Percentiles rank a stretch among this genome's conserved stretches.
These are phyloP conservation scores for Cololabis saira DNA, from an alignment of 2,113 vertebrate genomes.

Conservation along the genomic window DNA sequence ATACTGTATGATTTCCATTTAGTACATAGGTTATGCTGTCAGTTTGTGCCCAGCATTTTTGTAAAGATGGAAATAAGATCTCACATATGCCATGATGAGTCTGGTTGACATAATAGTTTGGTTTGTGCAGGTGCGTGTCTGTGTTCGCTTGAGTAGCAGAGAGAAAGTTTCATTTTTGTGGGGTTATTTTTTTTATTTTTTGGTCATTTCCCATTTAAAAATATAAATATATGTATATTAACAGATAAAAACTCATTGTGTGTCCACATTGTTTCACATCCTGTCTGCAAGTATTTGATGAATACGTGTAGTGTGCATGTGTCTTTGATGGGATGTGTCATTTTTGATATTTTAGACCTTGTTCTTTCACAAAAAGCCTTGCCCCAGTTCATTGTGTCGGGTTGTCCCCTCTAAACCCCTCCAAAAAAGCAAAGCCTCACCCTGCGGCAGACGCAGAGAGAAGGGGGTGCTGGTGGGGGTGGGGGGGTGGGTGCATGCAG, in stretches of 20 bases:
- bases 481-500: conserved; percentile 34
- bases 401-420: conserved; percentile 45
- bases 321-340: background rate
- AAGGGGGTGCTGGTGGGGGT: conserved; percentile 17
- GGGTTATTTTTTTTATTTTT: conserved; percentile 12
- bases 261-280: background rate
- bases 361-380: conserved; percentile 55
- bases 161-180: conserved; percentile 17
- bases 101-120: conserved; percentile 81
- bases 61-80: conserved; percentile 82
- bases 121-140: conserved; percentile 24
- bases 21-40: conserved; percentile 83
- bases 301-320: background rate
- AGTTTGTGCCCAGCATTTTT: conserved; percentile 79
- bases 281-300: background rate
- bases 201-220: no score
- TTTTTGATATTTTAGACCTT: conserved; percentile 28
- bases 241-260: conserved; percentile 2
- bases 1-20: conserved; percentile 84
- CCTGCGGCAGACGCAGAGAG: conserved; percentile 30
- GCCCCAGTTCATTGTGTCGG: conserved; percentile 53
- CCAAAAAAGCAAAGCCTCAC: conserved; percentile 42
- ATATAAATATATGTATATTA: no score
- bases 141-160: conserved; percentile 14
- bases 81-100: conserved; percentile 77